phyloP scores from a whole-genome alignment of 35 echinoderm and acorn worm species.

The Heliocidaris erythrogramma region DNA sequence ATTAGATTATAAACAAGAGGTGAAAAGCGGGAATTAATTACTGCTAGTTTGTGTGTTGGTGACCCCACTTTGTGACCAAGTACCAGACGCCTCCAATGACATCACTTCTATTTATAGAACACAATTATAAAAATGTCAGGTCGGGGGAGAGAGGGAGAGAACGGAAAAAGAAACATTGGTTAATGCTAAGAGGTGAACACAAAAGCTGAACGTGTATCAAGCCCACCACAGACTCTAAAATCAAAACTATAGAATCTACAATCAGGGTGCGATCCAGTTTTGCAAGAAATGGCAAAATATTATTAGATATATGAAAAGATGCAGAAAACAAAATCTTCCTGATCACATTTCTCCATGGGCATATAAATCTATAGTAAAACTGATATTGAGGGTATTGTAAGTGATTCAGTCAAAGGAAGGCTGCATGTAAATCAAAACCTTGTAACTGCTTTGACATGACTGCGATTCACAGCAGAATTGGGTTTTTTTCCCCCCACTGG shows the following conservation, averaged over 20 bases:
- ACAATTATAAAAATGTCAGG: background rate
- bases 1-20: constrained; percentile 16
- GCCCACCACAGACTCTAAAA: too few relatives aligned
- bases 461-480: too few relatives aligned
- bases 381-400: too few relatives aligned
- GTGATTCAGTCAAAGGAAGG: too few relatives aligned
- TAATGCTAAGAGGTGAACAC: background rate
- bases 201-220: background rate
- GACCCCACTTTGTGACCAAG: constrained; percentile 20
- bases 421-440: too few relatives aligned
- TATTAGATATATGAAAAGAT: background rate
- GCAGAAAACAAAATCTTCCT: background rate
- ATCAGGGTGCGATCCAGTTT: too few relatives aligned
- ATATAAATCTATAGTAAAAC: too few relatives aligned
- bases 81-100: constrained; percentile 40
- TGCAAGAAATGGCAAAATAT: background rate
- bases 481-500: too few relatives aligned
- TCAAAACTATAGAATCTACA: too few relatives aligned
- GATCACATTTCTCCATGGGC: too few relatives aligned
- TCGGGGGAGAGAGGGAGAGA: background rate
- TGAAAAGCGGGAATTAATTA: constrained; percentile 32
- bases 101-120: constrained; percentile 36
- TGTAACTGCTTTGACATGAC: too few relatives aligned
- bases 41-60: constrained; percentile 41
- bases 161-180: constrained; percentile 3